Evolutionary conservation across 2,797 vertebrate species (phyloP).

Genomic region (Dermochelys coriacea): DNA sequence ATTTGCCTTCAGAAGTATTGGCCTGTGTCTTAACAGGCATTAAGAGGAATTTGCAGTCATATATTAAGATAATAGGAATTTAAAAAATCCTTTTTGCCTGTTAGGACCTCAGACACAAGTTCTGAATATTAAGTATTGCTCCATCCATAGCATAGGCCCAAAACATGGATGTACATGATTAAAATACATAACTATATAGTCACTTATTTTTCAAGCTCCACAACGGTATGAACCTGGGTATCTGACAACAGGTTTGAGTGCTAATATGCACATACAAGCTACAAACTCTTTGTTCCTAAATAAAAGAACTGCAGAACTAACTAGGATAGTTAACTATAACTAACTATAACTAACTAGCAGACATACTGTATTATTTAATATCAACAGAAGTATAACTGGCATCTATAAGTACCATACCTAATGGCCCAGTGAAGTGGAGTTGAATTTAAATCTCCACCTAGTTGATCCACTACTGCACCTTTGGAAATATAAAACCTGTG

Average conservation of each 20-base stretch:
- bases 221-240: background rate
- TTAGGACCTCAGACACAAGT: background rate
- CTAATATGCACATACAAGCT: background rate
- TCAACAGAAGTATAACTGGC: rapidly evolving
- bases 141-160: background rate
- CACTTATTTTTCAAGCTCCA: background rate
- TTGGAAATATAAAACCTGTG: conserved; percentile 94
- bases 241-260: background rate
- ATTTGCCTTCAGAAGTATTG: background rate
- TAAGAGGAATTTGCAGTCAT: background rate
- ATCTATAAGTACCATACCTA: conserved; percentile 82
- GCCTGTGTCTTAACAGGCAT: background rate
- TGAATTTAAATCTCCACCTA: conserved; percentile 96
- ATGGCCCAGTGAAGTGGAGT: conserved; percentile 98
- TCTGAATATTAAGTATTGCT: background rate
- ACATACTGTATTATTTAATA: rapidly evolving
- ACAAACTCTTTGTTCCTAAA: background rate
- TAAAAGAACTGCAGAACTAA: background rate
- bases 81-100: background rate
- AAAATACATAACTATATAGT: background rate
- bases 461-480: conserved; percentile 93
- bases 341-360: background rate
- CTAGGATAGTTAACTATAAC: too few species aligned
- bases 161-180: background rate
- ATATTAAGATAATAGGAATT: background rate